Conservation (phyloP, 2,113 vertebrate species). For the Ciconia maguari region DNA sequence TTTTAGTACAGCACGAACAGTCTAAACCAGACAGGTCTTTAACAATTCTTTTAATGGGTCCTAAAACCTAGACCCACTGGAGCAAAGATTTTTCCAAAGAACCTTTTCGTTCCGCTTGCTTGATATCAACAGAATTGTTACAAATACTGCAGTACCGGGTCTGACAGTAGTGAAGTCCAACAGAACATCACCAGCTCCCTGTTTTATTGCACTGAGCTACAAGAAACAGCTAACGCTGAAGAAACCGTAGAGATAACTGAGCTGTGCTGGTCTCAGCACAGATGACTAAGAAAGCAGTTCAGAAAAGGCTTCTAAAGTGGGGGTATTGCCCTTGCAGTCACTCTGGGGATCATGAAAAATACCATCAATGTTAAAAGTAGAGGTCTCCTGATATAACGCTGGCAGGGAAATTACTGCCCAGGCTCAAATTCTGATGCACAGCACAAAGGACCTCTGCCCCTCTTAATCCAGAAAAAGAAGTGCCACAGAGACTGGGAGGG, state of each 20-base stretch:
- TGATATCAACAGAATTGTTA: not conserved
- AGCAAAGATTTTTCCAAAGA: not conserved
- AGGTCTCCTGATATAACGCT: not conserved
- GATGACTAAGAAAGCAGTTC: not conserved
- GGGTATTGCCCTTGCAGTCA: not conserved
- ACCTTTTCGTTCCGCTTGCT: not conserved
- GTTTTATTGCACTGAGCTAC: no score
- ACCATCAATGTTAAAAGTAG: not conserved
- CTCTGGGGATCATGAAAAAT: not conserved
- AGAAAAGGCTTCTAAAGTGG: not conserved
- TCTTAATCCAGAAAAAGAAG: not conserved
- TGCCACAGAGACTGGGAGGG: rapidly evolving
- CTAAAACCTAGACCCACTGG: not conserved
- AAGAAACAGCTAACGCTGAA: not conserved
- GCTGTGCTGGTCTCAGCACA: not conserved
- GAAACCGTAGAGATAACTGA: no score
- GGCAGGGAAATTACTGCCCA: not conserved
- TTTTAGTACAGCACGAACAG: not conserved
- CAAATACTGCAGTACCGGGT: not conserved
- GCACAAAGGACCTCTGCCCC: not conserved
- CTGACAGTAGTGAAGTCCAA: not conserved
- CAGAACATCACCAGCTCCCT: not conserved
- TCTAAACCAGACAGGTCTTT: not conserved
- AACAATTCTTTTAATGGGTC: not conserved
- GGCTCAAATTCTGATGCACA: not conserved